Conservation (phyloP, 2,888 invertebrate species). For the Phortica okadai region DNA sequence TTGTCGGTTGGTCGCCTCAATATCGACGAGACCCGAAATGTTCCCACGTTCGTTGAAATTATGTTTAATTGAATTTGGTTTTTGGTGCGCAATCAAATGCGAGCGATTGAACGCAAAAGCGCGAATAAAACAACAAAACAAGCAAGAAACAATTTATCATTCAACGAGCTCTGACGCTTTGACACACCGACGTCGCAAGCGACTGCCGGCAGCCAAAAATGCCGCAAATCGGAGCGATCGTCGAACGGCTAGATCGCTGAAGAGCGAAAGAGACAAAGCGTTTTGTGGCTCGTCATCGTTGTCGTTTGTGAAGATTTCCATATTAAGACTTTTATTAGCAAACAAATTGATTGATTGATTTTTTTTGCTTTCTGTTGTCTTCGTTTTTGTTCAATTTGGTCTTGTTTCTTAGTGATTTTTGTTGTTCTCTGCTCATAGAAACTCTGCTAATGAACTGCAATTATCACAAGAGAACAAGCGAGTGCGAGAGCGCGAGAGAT, state of each 20-base stretch:
- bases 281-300: neutral
- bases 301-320: conserved; percentile 42
- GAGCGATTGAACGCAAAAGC: conserved; percentile 54
- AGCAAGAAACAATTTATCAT: conserved; percentile 60
- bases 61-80: conserved; percentile 64
- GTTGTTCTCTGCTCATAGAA: too few relatives aligned
- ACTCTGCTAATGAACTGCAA: conserved; percentile 11
- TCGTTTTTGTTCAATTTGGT: neutral
- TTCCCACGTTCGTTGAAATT: conserved; percentile 65
- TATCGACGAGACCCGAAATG: conserved; percentile 54
- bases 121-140: conserved; percentile 40
- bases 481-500: conserved; percentile 6
- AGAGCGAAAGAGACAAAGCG: neutral
- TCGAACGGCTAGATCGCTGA: neutral
- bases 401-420: neutral
- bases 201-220: neutral
- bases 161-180: conserved; percentile 8
- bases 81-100: conserved; percentile 28
- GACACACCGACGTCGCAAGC: neutral
- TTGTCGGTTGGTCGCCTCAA: conserved; percentile 50
- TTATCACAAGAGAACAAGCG: conserved; percentile 11
- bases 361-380: conserved; percentile 32
- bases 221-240: neutral
- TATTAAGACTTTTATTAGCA: conserved; percentile 66
- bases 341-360: conserved; percentile 66